Conservation (phyloP, 1,140 invertebrate genomes). For the Sesamia nonagrioides region DNA sequence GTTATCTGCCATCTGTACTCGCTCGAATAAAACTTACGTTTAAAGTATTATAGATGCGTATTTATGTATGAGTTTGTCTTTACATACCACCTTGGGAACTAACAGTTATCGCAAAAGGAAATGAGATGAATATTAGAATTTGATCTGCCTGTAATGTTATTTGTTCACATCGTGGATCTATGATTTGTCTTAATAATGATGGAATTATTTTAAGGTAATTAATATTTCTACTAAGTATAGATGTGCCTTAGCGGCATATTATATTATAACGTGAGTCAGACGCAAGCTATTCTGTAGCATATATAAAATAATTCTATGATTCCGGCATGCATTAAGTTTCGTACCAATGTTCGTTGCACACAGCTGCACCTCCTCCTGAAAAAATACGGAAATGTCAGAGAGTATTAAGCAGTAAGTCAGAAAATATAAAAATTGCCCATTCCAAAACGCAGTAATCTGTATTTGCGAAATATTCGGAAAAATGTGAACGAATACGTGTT, state of each 20-base stretch:
- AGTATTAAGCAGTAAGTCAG: too few relatives aligned
- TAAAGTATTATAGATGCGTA: conserved; percentile 40
- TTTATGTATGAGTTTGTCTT: conserved; percentile 30
- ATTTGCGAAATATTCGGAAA: too few relatives aligned
- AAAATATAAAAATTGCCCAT: too few relatives aligned
- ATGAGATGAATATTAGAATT: conserved; percentile 27
- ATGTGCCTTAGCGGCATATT: conserved; percentile 38
- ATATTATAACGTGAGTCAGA: conserved; percentile 61
- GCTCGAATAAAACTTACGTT: conserved; percentile 45
- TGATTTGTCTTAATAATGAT: conserved; percentile 32
- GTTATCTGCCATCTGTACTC: conserved; percentile 49
- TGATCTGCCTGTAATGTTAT: conserved; percentile 28
- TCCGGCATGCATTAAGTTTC: conserved; percentile 80
- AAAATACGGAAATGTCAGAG: not conserved
- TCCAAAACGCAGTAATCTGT: too few relatives aligned
- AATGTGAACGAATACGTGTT: too few relatives aligned
- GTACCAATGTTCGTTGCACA: conserved; percentile 81
- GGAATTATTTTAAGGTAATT: conserved; percentile 41
- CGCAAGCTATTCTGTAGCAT: conserved; percentile 73
- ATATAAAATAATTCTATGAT: conserved; percentile 77
- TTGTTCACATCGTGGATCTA: conserved; percentile 24
- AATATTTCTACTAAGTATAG: conserved; percentile 51
- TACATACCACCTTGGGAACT: conserved; percentile 18
- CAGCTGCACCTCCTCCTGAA: conserved; percentile 74
- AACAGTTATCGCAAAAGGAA: conserved; percentile 37